These are phyloP conservation scores for Condylura cristata DNA, from an alignment of 2,113 vertebrate genomes.

Conservation along the genomic window DNA sequence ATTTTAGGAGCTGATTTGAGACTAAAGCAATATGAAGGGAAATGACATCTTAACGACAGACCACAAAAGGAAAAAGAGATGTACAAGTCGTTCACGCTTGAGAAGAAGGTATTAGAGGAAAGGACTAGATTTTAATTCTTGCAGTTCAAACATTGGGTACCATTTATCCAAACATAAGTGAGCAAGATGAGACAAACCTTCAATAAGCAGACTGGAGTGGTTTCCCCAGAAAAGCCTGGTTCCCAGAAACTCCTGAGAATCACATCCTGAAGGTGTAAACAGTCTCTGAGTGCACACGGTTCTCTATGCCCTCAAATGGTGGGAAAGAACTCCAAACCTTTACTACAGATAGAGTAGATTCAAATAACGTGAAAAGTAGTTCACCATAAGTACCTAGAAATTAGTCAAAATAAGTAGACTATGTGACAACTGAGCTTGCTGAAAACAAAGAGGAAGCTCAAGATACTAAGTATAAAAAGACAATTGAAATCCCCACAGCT, in stretches of 20 bases:
- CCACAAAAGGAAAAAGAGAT: conserved; percentile 20
- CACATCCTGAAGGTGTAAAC: neutral
- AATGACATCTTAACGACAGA: conserved; percentile 50
- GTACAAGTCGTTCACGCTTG: neutral
- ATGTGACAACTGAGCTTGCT: neutral
- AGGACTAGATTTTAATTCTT: neutral
- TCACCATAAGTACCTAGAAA: neutral
- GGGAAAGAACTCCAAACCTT: neutral
- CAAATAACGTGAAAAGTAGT: neutral
- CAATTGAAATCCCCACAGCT: neutral
- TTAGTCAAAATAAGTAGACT: neutral
- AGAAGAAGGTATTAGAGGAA: neutral
- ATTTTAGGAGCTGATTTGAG: conserved; percentile 51
- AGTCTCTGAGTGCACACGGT: neutral
- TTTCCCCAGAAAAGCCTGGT: neutral
- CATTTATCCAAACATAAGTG: too few relatives aligned
- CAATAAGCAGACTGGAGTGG: neutral
- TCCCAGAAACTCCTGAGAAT: neutral
- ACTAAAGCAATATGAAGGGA: neutral
- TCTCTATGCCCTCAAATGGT: neutral
- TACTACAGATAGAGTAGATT: neutral
- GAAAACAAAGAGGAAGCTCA: neutral
- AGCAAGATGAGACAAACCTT: too few relatives aligned
- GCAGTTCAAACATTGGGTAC: conserved; percentile 8
- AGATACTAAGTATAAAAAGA: neutral